Evolutionary conservation across 2,113 vertebrate species (phyloP).

Genomic region (Nerophis lumbriciformis): DNA sequence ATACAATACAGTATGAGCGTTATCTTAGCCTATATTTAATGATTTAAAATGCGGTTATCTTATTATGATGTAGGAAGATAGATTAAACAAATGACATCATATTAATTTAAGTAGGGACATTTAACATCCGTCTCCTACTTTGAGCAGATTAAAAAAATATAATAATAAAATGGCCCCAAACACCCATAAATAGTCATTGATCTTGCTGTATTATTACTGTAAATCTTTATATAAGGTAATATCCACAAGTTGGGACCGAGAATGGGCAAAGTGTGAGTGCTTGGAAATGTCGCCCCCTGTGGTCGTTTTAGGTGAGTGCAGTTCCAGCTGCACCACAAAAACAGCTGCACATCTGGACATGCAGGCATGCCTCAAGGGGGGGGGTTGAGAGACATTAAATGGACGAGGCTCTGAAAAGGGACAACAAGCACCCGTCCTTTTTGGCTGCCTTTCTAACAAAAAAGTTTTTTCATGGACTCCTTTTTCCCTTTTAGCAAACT

Average conservation of each 20-base stretch:
- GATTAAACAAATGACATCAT: no score
- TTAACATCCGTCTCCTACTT: no score
- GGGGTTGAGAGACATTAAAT: constrained; percentile 43
- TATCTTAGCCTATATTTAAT: background rate
- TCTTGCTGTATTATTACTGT: no score
- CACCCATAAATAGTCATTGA: no score
- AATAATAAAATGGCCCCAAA: no score
- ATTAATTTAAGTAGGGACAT: no score
- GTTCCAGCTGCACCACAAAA: constrained; percentile 51
- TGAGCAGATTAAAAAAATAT: no score
- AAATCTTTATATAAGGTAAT: no score
- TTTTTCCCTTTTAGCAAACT: constrained; percentile 1
- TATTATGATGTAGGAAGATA: no score
- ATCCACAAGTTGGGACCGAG: no score
- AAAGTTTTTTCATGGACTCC: constrained; percentile 32
- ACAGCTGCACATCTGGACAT: constrained; percentile 63
- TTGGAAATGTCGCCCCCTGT: constrained; percentile 32
- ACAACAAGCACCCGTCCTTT: constrained; percentile 49
- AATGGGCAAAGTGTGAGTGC: background rate
- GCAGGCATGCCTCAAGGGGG: constrained; percentile 44
- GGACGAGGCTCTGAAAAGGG: constrained; percentile 52
- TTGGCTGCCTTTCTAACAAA: constrained; percentile 42
- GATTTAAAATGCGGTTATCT: no score
- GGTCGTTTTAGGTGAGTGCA: constrained; percentile 17
- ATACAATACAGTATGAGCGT: no score